A percentile compares a stretch with the other conserved stretches of the same genome.
These are phyloP conservation scores for Gasterosteus nipponicus DNA, from an alignment of 2,113 vertebrate genomes.

Conservation along the genomic window DNA sequence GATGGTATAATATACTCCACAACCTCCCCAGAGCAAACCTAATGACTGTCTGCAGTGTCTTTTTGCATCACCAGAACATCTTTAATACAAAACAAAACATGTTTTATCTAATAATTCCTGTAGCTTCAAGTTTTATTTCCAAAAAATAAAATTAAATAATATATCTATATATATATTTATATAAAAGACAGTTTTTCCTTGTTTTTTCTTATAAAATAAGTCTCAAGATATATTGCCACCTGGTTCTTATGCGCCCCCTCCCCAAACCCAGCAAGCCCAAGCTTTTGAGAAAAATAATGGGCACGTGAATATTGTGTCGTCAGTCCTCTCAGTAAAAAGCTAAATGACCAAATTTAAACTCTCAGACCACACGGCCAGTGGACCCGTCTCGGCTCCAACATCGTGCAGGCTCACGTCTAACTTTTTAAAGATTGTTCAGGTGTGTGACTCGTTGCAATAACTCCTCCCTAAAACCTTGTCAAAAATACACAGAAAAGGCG, in stretches of 20 bases:
- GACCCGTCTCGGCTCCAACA: constrained; percentile 26
- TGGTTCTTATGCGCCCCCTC: constrained; percentile 70
- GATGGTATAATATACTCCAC: constrained; percentile 74
- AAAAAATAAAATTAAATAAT: constrained; percentile 86
- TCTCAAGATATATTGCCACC: constrained; percentile 85
- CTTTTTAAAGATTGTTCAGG: constrained; percentile 59
- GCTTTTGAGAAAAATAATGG: constrained; percentile 78
- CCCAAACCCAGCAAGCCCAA: constrained; percentile 62
- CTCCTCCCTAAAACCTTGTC: constrained; percentile 57
- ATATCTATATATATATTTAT: constrained; percentile 85
- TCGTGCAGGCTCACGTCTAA: constrained; percentile 33
- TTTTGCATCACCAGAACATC: constrained; percentile 82
- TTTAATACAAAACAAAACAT: constrained; percentile 80
- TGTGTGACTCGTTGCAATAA: constrained; percentile 54
- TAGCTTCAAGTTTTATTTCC: constrained; percentile 84
- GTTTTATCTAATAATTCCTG: constrained; percentile 81
- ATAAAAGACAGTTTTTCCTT: constrained; percentile 79
- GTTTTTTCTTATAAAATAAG: constrained; percentile 83
- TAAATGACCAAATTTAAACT: constrained; percentile 74
- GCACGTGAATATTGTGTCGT: constrained; percentile 71
- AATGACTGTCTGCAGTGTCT: constrained; percentile 80
- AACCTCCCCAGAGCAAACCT: constrained; percentile 71
- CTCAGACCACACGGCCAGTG: constrained; percentile 39
- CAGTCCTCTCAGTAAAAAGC: constrained; percentile 73
- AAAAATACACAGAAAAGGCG: constrained; percentile 79